Conservation (phyloP, 2,888 invertebrate genomes). For the Clepsis dumicolana region DNA sequence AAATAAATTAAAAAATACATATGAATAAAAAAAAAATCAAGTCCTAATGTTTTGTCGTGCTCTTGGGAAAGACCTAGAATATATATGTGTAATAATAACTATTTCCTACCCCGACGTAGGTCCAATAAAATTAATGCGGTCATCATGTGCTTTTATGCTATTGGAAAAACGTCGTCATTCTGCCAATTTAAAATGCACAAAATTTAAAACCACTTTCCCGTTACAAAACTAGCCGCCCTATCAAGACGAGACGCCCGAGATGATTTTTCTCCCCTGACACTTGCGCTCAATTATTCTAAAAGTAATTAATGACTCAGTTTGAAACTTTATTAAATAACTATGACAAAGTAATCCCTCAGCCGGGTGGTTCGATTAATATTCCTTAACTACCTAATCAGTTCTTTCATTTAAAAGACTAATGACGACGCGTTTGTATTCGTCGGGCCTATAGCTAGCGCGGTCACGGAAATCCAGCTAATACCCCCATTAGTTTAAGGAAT, state of each 20-base stretch:
- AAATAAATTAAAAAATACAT: too few relatives aligned
- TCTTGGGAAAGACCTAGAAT: too few relatives aligned
- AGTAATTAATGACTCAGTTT: constrained; percentile 12
- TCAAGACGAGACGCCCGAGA: too few relatives aligned
- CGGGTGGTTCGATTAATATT: constrained; percentile 14
- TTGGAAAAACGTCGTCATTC: neutral
- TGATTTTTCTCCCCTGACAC: constrained; percentile 1
- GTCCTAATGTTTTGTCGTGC: too few relatives aligned
- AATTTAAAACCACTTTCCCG: neutral
- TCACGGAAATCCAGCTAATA: neutral
- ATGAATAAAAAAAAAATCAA: too few relatives aligned
- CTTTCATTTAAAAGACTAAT: constrained; percentile 25
- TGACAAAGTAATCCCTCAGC: constrained; percentile 11
- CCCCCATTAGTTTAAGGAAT: constrained; percentile 4
- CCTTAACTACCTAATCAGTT: constrained; percentile 20
- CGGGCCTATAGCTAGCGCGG: neutral
- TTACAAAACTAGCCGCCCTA: neutral
- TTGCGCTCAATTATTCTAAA: neutral
- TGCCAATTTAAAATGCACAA: neutral
- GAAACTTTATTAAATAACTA: constrained; percentile 16
- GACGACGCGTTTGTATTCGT: constrained; percentile 20
- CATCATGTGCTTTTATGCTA: too few relatives aligned
- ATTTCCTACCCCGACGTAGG: too few relatives aligned
- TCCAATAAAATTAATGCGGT: too few relatives aligned
- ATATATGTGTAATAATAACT: too few relatives aligned